Conservation (phyloP, 2,797 vertebrate species). For the Toxotes lorentzi region DNA sequence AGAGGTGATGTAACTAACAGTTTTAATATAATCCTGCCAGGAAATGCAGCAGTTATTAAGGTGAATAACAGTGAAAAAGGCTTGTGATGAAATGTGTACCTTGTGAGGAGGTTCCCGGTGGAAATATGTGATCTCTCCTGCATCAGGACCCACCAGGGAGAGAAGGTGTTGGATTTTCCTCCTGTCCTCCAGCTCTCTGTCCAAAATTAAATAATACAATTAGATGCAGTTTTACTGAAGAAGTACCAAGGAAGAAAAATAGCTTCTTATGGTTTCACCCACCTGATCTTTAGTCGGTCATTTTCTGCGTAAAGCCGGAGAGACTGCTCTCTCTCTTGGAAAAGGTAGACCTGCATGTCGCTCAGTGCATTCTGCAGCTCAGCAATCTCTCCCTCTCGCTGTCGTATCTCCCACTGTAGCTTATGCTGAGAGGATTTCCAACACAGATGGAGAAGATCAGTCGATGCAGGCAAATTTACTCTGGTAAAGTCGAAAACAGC, state of each 20-base stretch:
- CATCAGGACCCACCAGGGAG: conserved; percentile 88
- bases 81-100: conserved; percentile 70
- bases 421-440: conserved; percentile 86
- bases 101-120: conserved; percentile 93
- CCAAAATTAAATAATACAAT: not conserved
- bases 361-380: conserved; percentile 95
- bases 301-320: conserved; percentile 95
- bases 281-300: conserved; percentile 97
- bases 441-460: not conserved
- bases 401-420: conserved; percentile 90
- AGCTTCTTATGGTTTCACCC: conserved; percentile 17
- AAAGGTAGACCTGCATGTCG: conserved; percentile 96
- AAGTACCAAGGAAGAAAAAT: not conserved
- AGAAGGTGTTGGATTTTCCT: conserved; percentile 96
- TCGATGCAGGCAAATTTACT: not conserved
- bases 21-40: not conserved
- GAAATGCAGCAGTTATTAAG: not conserved
- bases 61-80: not conserved
- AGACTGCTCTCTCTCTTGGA: conserved; percentile 95
- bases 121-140: conserved; percentile 94
- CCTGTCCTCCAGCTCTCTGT: conserved; percentile 94
- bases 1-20: not conserved
- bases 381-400: conserved; percentile 90
- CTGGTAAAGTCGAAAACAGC: not conserved
- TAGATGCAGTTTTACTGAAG: not conserved